These are phyloP conservation scores for Bergia sp. DNA, from an alignment of 92 coral and sea anemone genomes.

Conservation along the genomic window DNA sequence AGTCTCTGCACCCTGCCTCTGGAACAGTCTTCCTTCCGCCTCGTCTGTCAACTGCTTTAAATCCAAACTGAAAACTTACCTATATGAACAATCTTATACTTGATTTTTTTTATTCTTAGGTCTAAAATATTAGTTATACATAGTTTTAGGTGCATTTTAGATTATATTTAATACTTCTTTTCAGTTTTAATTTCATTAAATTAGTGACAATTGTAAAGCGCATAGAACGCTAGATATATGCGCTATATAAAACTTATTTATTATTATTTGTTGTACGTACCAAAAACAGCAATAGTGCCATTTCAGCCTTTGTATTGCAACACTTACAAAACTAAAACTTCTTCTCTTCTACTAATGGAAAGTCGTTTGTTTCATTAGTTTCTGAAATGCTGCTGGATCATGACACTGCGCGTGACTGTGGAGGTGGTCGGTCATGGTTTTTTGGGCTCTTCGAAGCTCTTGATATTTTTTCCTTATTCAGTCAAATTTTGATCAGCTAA, in stretches of 20 bases:
- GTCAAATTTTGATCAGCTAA: too few species aligned
- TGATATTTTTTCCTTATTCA: too few species aligned
- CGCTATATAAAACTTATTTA: conserved; percentile 45
- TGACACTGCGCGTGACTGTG: too few species aligned
- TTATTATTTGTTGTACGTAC: neutral
- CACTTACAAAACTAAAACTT: too few species aligned
- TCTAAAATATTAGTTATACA: neutral
- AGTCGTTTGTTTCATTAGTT: too few species aligned
- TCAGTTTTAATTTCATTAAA: neutral
- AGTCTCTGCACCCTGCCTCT: conserved; percentile 33
- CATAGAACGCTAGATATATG: conserved; percentile 44
- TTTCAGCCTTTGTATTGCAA: too few species aligned
- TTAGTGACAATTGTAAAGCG: conserved; percentile 38
- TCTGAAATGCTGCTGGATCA: too few species aligned
- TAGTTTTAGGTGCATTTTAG: conserved; percentile 20
- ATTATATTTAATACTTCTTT: conserved; percentile 23
- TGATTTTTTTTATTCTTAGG: neutral
- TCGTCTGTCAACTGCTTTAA: conserved; percentile 30
- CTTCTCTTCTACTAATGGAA: too few species aligned
- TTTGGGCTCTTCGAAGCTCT: too few species aligned
- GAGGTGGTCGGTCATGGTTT: too few species aligned
- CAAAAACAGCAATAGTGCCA: too few species aligned
- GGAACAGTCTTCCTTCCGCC: conserved; percentile 31
- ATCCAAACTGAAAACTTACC: conserved; percentile 18
- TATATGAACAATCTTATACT: neutral